These are phyloP conservation scores for Laothoe populi DNA, from an alignment of 2,888 invertebrate species.

Conservation along the genomic window DNA sequence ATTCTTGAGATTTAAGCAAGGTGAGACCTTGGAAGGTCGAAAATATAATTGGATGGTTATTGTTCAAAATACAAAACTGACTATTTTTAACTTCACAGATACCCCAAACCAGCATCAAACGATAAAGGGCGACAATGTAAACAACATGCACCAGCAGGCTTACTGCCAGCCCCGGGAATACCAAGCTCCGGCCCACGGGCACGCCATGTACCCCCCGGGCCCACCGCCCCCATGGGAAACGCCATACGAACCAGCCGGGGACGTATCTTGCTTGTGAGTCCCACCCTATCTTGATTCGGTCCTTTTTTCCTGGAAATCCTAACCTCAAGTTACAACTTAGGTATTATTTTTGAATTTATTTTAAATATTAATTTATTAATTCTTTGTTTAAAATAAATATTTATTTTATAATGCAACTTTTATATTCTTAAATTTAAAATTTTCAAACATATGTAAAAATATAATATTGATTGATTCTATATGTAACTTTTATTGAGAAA, in stretches of 20 bases:
- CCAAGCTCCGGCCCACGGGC: constrained; percentile 64
- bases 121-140: constrained; percentile 83
- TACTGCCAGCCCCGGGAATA: constrained; percentile 74
- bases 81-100: constrained; percentile 71
- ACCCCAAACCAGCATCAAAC: constrained; percentile 72
- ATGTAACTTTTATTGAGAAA: not conserved
- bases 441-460: no score
- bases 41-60: no score
- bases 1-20: no score
- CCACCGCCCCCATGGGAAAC: constrained; percentile 72
- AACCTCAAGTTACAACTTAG: constrained; percentile 15
- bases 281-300: constrained; percentile 67
- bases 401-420: no score
- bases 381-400: no score
- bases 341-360: not conserved
- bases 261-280: constrained; percentile 84
- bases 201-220: constrained; percentile 64
- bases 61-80: constrained; percentile 37
- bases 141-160: constrained; percentile 77
- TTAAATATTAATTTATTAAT: not conserved
- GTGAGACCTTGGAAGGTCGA: no score
- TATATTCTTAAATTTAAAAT: no score
- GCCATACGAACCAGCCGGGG: constrained; percentile 80
- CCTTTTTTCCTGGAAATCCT: constrained; percentile 55
- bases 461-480: no score